Base-by-base conservation (phyloP, 2,888 invertebrate species). In the Drosophila prolongata region DNA sequence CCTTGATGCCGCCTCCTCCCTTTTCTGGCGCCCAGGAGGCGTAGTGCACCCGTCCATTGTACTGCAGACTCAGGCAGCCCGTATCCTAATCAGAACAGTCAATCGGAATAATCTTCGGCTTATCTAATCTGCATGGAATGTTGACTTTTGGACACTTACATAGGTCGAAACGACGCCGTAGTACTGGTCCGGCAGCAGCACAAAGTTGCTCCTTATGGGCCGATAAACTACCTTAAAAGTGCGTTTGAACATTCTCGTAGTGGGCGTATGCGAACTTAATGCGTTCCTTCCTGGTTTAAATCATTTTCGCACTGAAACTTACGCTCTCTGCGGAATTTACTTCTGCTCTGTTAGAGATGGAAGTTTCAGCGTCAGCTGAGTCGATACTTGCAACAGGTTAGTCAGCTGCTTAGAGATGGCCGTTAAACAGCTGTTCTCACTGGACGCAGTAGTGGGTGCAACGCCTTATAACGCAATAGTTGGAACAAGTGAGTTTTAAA, bases 221-320 rank as follows among this genome's bases (percentile, higher is more conserved):
- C 92, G 91, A 77, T 87, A 92, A 47, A 91, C 91, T 43, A 92
- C 90, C 80, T 91, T 92, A 61, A 92, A 92, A 43, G 92, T 92
- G 38, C 92, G 90, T 68, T 91, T 91, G 76, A 92, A 92, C 92
- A 92, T 92, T 54, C 38, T 57, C 40, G 34, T 10, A 38, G 46
- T 53, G 56, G 47, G 43, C 24, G 40, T 66, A 16, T 52, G 61
- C 30, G 16, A 52, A 53, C 13, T 30, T 8, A 24, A 3, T 59
- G 35, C 52, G 52, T 13, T 34, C 49, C 46, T 30, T 34, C 42
- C 64, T 50, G 43, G 35, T 60, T 75, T 58, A 83, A 73, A 60
- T 57, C 81, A 87, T 80, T 73, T 73, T 71, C 35, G 55, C 69
- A 73, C 43, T 27, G 27, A 46, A 24, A 44, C 38, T 11, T 54